These are phyloP conservation scores for Eilema depressum DNA, from an alignment of 2,888 invertebrate species.

Conservation along the genomic window DNA sequence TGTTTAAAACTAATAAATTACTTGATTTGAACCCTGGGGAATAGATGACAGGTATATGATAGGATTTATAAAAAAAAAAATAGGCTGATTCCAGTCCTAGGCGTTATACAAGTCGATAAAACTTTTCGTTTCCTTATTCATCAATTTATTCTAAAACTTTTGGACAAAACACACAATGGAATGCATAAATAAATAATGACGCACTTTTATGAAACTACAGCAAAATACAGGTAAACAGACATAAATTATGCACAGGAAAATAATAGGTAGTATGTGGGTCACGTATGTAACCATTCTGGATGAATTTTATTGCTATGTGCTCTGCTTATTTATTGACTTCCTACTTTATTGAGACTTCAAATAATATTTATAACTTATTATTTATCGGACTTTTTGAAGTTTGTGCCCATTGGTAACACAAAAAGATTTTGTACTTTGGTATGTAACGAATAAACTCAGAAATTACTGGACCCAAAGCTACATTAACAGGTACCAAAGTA, in stretches of 20 bases:
- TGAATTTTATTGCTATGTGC: slow-evolving; percentile 12
- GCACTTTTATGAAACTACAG: slow-evolving; percentile 6
- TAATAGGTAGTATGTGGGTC: slow-evolving; percentile 2
- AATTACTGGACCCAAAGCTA: no score
- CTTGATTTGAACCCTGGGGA: no score
- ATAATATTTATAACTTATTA: slow-evolving; percentile 3
- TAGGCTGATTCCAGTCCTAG: background rate
- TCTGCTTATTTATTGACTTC: background rate
- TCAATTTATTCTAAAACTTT: background rate
- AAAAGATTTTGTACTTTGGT: no score
- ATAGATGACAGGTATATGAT: no score
- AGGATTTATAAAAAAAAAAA: background rate
- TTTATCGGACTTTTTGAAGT: background rate
- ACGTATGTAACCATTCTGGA: slow-evolving; percentile 10
- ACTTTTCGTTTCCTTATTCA: no score
- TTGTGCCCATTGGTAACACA: background rate
- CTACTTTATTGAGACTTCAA: slow-evolving; percentile 2
- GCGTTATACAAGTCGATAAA: background rate
- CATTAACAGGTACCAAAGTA: no score
- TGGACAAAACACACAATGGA: background rate
- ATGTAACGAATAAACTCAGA: no score
- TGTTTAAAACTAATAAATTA: no score
- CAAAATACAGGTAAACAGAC: slow-evolving; percentile 14
- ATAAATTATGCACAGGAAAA: slow-evolving; percentile 10
- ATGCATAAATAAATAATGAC: slow-evolving; percentile 12